Evolutionary conservation across 1,140 invertebrate genomes (phyloP).

Genomic region (Lordiphosa mommai): DNA sequence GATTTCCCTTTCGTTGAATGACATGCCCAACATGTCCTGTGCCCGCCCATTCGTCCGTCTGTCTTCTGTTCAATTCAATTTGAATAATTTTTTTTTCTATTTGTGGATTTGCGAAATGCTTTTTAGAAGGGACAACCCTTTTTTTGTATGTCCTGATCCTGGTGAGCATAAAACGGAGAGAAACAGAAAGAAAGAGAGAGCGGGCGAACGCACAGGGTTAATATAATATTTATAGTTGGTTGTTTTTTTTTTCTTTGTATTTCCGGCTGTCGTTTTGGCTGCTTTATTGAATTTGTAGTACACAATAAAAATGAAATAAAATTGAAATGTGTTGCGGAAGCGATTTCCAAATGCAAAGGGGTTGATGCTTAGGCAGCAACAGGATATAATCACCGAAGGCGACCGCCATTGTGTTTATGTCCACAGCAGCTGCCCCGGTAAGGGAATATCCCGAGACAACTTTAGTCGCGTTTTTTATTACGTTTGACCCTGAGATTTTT

Average conservation of each 20-base stretch:
- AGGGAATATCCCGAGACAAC: conserved; percentile 1
- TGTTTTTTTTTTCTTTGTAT: conserved; percentile 43
- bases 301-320: conserved; percentile 34
- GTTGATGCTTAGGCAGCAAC: conserved; percentile 39
- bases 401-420: neutral
- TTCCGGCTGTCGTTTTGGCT: conserved; percentile 49
- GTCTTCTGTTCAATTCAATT: conserved; percentile 45
- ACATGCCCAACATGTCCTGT: neutral
- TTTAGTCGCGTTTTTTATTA: neutral
- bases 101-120: conserved; percentile 20
- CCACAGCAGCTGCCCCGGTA: conserved; percentile 19
- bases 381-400: conserved; percentile 55
- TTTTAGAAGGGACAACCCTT: conserved; percentile 58
- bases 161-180: neutral
- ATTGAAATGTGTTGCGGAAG: conserved; percentile 54
- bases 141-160: conserved; percentile 8
- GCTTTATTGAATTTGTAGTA: conserved; percentile 44
- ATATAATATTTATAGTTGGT: conserved; percentile 75
- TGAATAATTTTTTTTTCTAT: conserved; percentile 35
- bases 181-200: neutral
- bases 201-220: conserved; percentile 32
- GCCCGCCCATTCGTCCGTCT: too few relatives aligned
- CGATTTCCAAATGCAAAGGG: conserved; percentile 22
- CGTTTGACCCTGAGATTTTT: neutral
- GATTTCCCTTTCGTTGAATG: conserved; percentile 10